Conservation (phyloP, 2,113 vertebrate species). For the Tachysurus vachellii region DNA sequence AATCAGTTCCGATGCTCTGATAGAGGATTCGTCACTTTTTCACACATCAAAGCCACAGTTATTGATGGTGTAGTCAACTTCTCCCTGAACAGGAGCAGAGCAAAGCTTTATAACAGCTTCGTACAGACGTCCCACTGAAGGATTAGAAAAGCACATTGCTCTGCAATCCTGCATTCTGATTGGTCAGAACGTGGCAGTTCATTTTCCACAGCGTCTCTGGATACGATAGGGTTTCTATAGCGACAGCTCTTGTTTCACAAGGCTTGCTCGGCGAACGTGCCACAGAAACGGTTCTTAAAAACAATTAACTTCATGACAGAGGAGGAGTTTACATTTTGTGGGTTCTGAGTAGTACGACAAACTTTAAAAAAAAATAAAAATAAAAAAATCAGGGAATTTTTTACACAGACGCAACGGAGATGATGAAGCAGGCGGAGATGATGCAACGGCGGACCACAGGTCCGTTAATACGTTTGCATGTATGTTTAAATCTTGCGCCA, state of each 20-base stretch:
- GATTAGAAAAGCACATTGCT: background rate
- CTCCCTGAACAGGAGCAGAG: conserved; percentile 6
- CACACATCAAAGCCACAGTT: conserved; percentile 54
- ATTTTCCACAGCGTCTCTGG: background rate
- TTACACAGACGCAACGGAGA: conserved; percentile 26
- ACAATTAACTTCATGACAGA: background rate
- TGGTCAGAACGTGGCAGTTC: background rate
- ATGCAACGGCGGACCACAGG: conserved; percentile 9
- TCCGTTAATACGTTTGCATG: conserved; percentile 15
- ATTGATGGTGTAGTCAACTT: conserved; percentile 27
- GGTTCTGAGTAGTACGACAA: too few relatives aligned
- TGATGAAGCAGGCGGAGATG: conserved; percentile 1
- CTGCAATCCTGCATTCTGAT: background rate
- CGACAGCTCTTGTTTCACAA: background rate
- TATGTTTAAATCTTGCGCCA: background rate
- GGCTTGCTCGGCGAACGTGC: background rate
- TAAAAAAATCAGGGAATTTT: too few relatives aligned
- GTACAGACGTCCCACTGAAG: background rate
- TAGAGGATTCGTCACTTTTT: conserved; percentile 26
- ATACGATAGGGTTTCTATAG: background rate
- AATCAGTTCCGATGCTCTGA: conserved; percentile 49
- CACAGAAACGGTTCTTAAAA: background rate
- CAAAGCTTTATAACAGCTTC: background rate
- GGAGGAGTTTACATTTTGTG: too few relatives aligned
- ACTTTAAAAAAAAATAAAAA: background rate